A percentile compares a stretch with the other conserved stretches of the same genome.
Evolutionary conservation across 1,140 invertebrate species (phyloP).

Genomic region (Apis florea): DNA sequence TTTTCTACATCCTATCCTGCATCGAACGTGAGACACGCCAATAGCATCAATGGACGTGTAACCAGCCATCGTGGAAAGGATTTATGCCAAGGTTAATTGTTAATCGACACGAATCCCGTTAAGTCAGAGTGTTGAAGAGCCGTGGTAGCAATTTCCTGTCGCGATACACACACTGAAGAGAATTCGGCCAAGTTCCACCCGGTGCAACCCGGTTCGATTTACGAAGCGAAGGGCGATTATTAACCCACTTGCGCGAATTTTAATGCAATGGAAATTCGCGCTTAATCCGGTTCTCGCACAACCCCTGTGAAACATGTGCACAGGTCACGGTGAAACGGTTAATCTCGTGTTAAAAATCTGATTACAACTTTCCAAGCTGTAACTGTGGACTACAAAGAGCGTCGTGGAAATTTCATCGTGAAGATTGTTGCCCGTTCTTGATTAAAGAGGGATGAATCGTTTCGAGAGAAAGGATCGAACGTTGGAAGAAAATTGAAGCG

Average conservation of each 20-base stretch:
- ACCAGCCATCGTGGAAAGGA: neutral
- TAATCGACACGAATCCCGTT: conserved; percentile 18
- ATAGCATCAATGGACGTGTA: neutral
- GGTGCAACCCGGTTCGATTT: conserved; percentile 12
- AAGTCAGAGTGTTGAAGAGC: neutral
- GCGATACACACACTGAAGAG: neutral
- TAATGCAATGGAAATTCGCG: conserved; percentile 28
- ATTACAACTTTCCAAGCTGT: conserved; percentile 7
- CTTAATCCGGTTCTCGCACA: conserved; percentile 18
- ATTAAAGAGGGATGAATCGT: conserved; percentile 1
- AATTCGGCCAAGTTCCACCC: conserved; percentile 2
- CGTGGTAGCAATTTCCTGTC: neutral
- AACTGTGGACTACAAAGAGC: neutral
- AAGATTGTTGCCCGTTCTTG: neutral
- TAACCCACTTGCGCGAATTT: conserved; percentile 42
- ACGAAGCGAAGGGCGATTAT: neutral
- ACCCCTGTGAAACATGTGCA: neutral
- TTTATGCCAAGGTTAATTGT: conserved; percentile 36
- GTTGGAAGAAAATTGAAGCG: neutral
- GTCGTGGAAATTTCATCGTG: neutral
- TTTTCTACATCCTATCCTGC: no score
- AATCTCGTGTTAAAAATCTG: conserved; percentile 36
- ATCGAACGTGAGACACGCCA: no score
- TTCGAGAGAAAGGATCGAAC: neutral
- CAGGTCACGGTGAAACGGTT: neutral